Base-by-base conservation (phyloP, 1,140 invertebrate genomes). In the Drosophila punjabiensis region DNA sequence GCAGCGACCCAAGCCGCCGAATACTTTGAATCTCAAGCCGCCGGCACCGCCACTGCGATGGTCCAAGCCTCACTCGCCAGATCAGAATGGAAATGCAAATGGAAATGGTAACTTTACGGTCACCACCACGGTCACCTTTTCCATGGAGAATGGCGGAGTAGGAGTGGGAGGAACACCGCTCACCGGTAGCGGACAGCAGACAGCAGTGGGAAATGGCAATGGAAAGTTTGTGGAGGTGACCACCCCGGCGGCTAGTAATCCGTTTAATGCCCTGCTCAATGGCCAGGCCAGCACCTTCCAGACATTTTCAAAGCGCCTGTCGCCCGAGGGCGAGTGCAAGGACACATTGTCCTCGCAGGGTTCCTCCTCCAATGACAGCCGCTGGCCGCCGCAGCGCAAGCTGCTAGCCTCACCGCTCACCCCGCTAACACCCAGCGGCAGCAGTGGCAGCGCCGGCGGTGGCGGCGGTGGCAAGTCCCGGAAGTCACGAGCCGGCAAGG, bases 121-220 rank as follows among this genome's bases (percentile, higher is more conserved):
- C 5, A 97, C 97, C 9, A 97, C 96, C 5, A 97, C 96, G 1
- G 96, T 97, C 8, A 97, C 96, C 7, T 97, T 97, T 83, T 96
- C 96, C 78, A 95, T 97, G 68, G 92, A 93, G 58, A 91, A 81
- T 24, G 96, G 94, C 67, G 93, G 18, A 6, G 71, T 24, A 11
- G 71, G 32, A 11, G n/a, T 35, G 0, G 67, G 43, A 3, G 28
- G 24, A 18, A 32, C 66, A 10, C 24, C 24, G 14, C 33, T 13
- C 11, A n/a, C 10, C 3, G 30, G n/a, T n/a, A n/a, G n/a, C n/a
- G 10, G 1, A 32, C 3, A 7, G 50, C 47, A 28, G 47, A n/a
- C 28, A 16, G 13, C 20, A 3, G 30, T n/a, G 16, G 52, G 52
- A 14, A 63, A 39, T 13, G 63, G 63, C 2, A 48, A n/a, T 14